phyloP scores from a whole-genome alignment of 1,140 invertebrate genomes.

The Lucilia cuprina region DNA sequence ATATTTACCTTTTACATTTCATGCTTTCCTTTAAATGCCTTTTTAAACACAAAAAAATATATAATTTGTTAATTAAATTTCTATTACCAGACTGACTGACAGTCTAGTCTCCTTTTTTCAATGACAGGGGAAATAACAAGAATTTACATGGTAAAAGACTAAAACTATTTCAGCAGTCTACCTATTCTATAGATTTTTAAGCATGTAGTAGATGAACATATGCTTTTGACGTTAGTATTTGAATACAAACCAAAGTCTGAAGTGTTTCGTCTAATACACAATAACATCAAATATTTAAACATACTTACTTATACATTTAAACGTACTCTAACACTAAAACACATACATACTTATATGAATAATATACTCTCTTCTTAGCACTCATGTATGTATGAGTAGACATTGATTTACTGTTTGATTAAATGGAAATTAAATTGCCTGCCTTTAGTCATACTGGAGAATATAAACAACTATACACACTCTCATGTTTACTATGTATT shows the following conservation, averaged over 20 bases:
- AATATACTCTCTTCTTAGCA: not conserved
- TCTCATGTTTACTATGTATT: too few species aligned
- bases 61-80: too few species aligned
- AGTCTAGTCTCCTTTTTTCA: too few species aligned
- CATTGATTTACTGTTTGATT: constrained; percentile 2
- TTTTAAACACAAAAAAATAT: too few species aligned
- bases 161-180: too few species aligned
- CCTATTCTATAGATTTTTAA: too few species aligned
- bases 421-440: not conserved
- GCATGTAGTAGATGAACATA: not conserved
- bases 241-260: not conserved
- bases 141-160: too few species aligned
- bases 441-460: not conserved
- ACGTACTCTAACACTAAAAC: not conserved
- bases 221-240: not conserved
- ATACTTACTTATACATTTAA: not conserved
- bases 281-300: not conserved
- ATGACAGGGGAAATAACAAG: too few species aligned
- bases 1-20: too few species aligned
- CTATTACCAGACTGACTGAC: too few species aligned
- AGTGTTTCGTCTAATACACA: not conserved
- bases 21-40: too few species aligned
- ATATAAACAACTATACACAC: not conserved
- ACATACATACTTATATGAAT: too few species aligned
- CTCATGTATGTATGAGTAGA: not conserved